Evolutionary conservation across 2,888 invertebrate species (phyloP).

Genomic region (Pollenia angustigena): DNA sequence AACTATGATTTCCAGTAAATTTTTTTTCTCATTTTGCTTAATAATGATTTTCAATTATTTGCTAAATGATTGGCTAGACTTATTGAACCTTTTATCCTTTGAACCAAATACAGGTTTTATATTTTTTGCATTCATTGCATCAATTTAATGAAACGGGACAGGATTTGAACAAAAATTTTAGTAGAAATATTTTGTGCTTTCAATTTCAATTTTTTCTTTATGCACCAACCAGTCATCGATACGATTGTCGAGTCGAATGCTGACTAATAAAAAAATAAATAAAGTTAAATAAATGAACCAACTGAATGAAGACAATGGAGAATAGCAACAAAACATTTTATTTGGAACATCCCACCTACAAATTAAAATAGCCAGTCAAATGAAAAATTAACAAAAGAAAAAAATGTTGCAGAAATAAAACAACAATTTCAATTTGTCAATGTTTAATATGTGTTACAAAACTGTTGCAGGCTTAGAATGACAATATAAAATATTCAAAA

Average conservation of each 20-base stretch:
- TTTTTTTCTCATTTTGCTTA: not conserved
- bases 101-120: not conserved
- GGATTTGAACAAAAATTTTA: constrained; percentile 8
- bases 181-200: not conserved
- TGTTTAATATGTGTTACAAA: constrained; percentile 3
- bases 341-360: constrained; percentile 12
- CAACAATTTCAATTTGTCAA: not conserved
- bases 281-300: constrained; percentile 10
- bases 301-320: constrained; percentile 20
- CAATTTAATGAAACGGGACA: constrained; percentile 15
- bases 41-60: constrained; percentile 30
- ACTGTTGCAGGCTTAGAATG: not conserved
- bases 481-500: not conserved
- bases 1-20: not conserved
- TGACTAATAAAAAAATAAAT: not conserved
- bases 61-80: constrained; percentile 29
- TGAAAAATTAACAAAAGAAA: not conserved
- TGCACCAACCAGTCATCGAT: not conserved
- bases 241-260: not conserved
- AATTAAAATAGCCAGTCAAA: constrained; percentile 5
- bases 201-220: not conserved
- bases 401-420: not conserved
- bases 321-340: not conserved
- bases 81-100: constrained; percentile 7
- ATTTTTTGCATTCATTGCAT: constrained; percentile 3